Evolutionary conservation across 2,797 vertebrate species (phyloP).

Genomic region (Phoebastria nigripes): DNA sequence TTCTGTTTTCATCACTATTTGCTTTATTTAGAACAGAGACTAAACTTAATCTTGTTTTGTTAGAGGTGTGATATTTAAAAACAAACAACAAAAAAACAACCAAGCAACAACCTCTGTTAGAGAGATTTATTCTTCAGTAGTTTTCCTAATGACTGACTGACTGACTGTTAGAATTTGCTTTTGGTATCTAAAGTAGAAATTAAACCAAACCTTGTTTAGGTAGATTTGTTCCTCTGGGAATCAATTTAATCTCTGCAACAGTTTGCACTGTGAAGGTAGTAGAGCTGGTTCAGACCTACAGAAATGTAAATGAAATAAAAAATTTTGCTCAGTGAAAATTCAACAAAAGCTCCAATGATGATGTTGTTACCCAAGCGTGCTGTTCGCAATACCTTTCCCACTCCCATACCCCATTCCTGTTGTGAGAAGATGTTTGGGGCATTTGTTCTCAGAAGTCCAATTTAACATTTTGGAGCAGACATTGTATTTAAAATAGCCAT

Average conservation of each 20-base stretch:
- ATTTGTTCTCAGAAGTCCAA: not conserved
- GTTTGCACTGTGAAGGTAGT: not conserved
- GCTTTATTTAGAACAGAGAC: not conserved
- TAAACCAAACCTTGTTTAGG: not conserved
- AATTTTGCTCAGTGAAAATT: not conserved
- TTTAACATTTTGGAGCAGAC: not conserved
- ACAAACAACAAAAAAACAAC: not conserved
- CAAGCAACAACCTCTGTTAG: not conserved
- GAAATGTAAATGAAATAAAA: not conserved
- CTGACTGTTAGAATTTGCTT: not conserved
- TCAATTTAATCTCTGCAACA: not conserved
- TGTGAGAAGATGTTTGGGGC: not conserved
- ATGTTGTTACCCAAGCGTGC: not conserved
- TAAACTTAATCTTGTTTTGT: not conserved
- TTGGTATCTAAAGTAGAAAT: not conserved
- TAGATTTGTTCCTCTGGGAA: not conserved
- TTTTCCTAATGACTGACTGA: not conserved
- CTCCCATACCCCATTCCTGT: not conserved
- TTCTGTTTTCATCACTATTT: not conserved
- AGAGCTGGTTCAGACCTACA: not conserved
- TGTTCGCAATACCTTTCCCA: not conserved
- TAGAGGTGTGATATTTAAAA: not conserved
- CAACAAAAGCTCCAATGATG: not conserved
- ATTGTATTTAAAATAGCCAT: slow-evolving; percentile 9
- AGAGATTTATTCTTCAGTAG: not conserved